Base-by-base conservation (phyloP, 2,888 invertebrate genomes). In the Himalopsyche anomala region DNA sequence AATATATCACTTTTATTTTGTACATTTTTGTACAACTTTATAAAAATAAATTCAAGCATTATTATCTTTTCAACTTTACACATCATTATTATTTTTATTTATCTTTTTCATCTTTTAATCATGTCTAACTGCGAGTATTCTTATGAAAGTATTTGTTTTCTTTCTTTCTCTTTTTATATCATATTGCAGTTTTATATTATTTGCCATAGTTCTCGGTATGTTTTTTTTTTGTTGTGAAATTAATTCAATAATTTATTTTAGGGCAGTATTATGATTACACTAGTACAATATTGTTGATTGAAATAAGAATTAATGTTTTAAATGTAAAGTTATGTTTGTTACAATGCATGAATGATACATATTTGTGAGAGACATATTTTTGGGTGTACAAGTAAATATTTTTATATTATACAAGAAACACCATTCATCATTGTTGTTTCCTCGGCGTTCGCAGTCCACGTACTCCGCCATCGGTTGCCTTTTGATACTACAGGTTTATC, bases 281-380 rank as follows among this genome's bases (percentile, higher is more conserved):
- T 88, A 88, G 88, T 88, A 88, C 87, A 88, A 88, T 86, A 87
- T 87, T 88, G 85, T 88, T 88, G 86, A 87, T 87, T 87, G 84
- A 84, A 85, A 80, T 85, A 82, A 84, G 80, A 84, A 82, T 85
- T 85, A 86, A 82, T 85, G 84, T 88, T 84, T 88, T 80, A 81
- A 85, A 84, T 85, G 83, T 86, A 82, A 69, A 84, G 88, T 87
- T 56, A 84, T 87, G 85, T 81, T 83, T 83, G 85, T 45, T 55
- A 15, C 82, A 82, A 85, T 56, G 85, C 40, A 82, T 81, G 85
- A 36, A 69, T 62, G 40, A 38, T 74, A 55, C 17, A 83, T 15
- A 54, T 54, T 54, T 82, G 74, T 79, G 36, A 19, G 82, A 62
- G 42, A 82, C 56, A 45, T 74, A 74, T 74, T 36, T 74, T 74